Base-by-base conservation (phyloP, 2,888 invertebrate species). In the Apodemia hepburni region DNA sequence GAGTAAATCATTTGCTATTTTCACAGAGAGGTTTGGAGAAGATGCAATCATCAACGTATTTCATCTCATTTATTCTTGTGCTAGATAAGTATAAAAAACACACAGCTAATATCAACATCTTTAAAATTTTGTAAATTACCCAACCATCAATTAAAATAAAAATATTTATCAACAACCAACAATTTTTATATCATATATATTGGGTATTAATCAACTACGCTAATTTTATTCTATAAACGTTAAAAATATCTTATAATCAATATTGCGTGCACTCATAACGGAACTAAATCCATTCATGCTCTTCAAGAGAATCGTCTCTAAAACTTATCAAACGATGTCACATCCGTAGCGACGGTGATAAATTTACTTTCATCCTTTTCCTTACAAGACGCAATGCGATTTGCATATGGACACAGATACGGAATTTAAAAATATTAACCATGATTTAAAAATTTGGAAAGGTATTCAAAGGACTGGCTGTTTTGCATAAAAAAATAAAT, bases 361-460 rank as follows among this genome's bases (percentile, higher is more conserved):
- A 87, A 90, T 90, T 90, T 90, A 83, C 78, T 80, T 84, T 82
- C 81, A 88, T 91, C 90, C 90, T 89, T 88, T 79, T 91, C 90
- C 77, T 70, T 70, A 75, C 78, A 67, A 71, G 72, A 72, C 77
- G 71, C 76, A 76, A 70, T 77, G 78, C 77, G 71, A 81, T 82
- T 82, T 82, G 74, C 78, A 64, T 80, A 60, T 35, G 60, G 61
- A 65, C 54, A 12, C 54, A 6, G 22, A 54, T 54, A 54, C 54
- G 27, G 18, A 27, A 27, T 22, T 22, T 27, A 18, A 54, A 54
- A 27, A 27, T 54, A 54, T 54, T 27, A 54, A 5, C 54, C 12
- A 54, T 57, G 27, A 17, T 29, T 62, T 61, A 60, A 63, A 65
- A 61, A 58, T 62, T 62, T 66, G 27, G 12, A 18, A 58, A 65